These are phyloP conservation scores for Magallana ariakensis DNA, from an alignment of 1,140 invertebrate species.

Conservation along the genomic window DNA sequence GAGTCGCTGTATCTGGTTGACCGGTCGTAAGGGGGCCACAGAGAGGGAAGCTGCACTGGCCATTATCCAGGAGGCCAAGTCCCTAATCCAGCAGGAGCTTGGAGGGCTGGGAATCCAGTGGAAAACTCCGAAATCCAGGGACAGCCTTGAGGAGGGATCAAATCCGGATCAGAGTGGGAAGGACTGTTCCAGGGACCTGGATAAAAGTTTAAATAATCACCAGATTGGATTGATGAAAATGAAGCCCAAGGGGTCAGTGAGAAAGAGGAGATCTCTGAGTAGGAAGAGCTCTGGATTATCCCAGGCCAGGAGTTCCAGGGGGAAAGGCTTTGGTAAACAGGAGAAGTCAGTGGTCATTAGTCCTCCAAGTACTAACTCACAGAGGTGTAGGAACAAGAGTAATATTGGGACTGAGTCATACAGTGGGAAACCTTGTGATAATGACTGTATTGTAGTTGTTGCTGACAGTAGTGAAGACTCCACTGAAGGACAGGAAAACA, in stretches of 20 bases:
- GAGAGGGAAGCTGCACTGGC: constrained; percentile 89
- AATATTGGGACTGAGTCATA: background rate
- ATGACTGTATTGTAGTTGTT: background rate
- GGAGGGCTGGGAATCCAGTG: constrained; percentile 74
- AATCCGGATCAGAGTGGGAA: background rate
- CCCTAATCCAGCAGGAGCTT: constrained; percentile 75
- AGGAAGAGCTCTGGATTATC: constrained; percentile 25
- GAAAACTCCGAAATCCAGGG: constrained; percentile 43
- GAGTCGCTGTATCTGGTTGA: constrained; percentile 86
- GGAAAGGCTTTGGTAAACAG: background rate
- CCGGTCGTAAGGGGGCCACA: constrained; percentile 89
- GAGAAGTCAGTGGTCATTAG: constrained; percentile 48
- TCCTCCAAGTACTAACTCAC: constrained; percentile 41
- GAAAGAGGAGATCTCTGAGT: constrained; percentile 9
- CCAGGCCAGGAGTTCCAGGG: background rate
- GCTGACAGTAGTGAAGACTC: no score
- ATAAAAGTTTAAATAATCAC: background rate
- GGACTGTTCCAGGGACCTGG: background rate
- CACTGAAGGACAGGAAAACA: no score
- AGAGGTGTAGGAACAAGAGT: background rate
- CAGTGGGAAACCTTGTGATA: background rate
- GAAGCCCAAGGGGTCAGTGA: background rate
- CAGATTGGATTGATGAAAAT: background rate
- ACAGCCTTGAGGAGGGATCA: background rate
- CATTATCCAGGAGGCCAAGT: constrained; percentile 89